These are phyloP conservation scores for Microctenopoma stevenorrisi DNA, from an alignment of 2,797 vertebrate species.

Conservation along the genomic window DNA sequence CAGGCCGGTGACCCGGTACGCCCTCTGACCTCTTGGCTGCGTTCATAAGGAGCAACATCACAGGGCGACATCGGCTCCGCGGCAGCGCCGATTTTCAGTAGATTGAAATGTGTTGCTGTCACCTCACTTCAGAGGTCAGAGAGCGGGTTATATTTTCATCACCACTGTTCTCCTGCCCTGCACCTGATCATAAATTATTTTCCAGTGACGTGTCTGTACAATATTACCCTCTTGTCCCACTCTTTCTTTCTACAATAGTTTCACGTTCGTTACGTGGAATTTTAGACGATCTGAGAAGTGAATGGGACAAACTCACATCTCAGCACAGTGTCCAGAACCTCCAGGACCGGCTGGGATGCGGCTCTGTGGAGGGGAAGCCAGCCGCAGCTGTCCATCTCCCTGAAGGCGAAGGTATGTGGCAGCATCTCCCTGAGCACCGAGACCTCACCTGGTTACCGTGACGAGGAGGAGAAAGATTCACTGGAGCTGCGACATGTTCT, in stretches of 20 bases:
- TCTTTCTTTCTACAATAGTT: no score
- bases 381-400: constrained; percentile 85
- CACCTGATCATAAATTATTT: no score
- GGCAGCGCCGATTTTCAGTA: background rate
- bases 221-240: no score
- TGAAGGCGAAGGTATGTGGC: constrained; percentile 82
- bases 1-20: constrained; percentile 17
- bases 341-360: constrained; percentile 80
- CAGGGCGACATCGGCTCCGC: constrained; percentile 11
- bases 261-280: background rate
- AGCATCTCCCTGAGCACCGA: constrained; percentile 84
- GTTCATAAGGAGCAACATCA: constrained; percentile 12
- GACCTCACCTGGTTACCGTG: constrained; percentile 79
- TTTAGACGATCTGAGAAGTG: background rate
- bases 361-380: constrained; percentile 90
- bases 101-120: background rate
- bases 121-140: background rate
- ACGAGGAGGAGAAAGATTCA: background rate
- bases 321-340: constrained; percentile 87
- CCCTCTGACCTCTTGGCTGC: background rate
- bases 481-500: no score
- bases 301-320: constrained; percentile 75
- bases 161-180: no score
- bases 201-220: no score
- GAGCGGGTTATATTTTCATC: background rate